Conservation (phyloP, 2,113 vertebrate genomes). For the Chloroceryle aenea region DNA sequence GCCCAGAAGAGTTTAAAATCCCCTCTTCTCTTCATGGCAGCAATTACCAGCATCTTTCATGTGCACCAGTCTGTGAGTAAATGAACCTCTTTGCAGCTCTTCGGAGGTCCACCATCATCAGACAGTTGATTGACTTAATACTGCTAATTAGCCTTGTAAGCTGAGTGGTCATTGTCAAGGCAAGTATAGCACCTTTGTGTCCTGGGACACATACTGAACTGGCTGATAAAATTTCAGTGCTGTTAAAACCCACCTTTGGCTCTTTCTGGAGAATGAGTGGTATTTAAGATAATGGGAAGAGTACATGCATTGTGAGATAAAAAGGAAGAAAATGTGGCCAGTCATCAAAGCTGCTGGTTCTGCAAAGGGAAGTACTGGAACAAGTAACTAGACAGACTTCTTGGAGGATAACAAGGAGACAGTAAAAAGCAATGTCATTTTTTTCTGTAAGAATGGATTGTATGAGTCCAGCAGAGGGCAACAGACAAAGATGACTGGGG, state of each 20-base stretch:
- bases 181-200: background rate
- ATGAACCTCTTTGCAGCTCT: background rate
- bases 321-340: background rate
- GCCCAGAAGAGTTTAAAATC: background rate
- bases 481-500: no score
- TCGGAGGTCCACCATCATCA: background rate
- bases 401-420: background rate
- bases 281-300: background rate
- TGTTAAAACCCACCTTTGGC: background rate
- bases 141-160: background rate
- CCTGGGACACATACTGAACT: background rate
- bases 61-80: background rate
- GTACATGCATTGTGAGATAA: background rate
- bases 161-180: background rate
- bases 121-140: background rate
- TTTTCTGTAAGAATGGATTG: background rate
- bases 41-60: background rate
- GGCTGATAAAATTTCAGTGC: background rate
- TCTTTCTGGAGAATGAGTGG: background rate
- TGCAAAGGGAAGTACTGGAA: background rate
- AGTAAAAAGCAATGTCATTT: background rate
- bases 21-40: background rate
- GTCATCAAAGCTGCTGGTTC: background rate
- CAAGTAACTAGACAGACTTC: background rate
- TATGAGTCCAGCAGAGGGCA: background rate